Evolutionary conservation across 2,797 vertebrate species (phyloP).

Genomic region (Anguilla megastoma): DNA sequence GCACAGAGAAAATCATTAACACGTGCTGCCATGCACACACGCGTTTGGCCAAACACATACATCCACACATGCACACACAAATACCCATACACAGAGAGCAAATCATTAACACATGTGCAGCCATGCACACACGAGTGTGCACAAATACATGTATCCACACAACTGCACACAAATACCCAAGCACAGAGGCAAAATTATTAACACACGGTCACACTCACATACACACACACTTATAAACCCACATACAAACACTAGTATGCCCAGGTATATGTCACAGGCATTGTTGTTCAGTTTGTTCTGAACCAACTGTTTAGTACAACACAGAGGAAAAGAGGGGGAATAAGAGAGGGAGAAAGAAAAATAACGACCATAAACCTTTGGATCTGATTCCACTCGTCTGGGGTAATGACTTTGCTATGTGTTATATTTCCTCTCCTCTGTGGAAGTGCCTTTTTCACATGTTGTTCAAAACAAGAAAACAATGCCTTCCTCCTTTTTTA

Average conservation of each 20-base stretch:
- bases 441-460: conserved; percentile 32
- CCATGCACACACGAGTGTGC: neutral
- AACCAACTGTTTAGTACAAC: neutral
- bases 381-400: neutral
- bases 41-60: neutral
- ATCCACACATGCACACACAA: neutral
- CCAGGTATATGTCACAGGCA: neutral
- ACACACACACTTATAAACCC: neutral
- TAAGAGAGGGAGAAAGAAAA: neutral
- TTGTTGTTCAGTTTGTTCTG: neutral
- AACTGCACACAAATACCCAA: neutral
- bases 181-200: neutral
- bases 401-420: neutral
- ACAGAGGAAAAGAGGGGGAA: neutral
- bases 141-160: neutral
- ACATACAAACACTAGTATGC: too few relatives aligned
- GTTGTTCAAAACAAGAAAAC: conserved; percentile 37
- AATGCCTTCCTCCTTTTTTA: conserved; percentile 28
- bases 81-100: too few relatives aligned
- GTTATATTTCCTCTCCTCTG: neutral
- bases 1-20: too few relatives aligned
- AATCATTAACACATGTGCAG: too few relatives aligned
- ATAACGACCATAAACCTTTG: neutral
- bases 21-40: neutral
- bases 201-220: neutral